Evolutionary conservation across 2,113 vertebrate genomes (phyloP).

Genomic region (Girardinichthys multiradiatus): DNA sequence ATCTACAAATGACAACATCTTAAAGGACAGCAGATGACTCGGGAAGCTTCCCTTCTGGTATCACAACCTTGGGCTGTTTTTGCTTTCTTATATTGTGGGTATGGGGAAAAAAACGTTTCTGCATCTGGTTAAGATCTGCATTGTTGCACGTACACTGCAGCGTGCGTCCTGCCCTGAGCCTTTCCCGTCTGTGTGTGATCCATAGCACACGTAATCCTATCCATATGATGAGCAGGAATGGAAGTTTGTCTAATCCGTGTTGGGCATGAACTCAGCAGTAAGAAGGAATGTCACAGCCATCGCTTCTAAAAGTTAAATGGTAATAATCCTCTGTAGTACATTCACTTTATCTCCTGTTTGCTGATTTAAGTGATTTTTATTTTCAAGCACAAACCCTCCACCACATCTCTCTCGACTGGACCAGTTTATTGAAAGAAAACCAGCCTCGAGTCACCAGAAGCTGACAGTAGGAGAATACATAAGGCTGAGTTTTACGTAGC

Average conservation of each 20-base stretch:
- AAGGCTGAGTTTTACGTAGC: constrained; percentile 10
- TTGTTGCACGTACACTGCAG: neutral
- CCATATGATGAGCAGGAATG: constrained; percentile 70
- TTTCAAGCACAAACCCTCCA: neutral
- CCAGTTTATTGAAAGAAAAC: constrained; percentile 30
- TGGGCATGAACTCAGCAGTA: constrained; percentile 60
- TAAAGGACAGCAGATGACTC: constrained; percentile 79
- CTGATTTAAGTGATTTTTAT: constrained; percentile 1
- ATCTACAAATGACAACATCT: constrained; percentile 81
- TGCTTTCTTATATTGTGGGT: constrained; percentile 64
- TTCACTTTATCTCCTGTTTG: neutral
- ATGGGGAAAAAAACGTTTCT: constrained; percentile 21
- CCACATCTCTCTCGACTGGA: constrained; percentile 2
- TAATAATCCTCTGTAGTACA: constrained; percentile 36
- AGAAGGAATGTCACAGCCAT: constrained; percentile 63
- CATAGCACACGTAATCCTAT: constrained; percentile 69
- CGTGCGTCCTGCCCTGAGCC: constrained; percentile 34
- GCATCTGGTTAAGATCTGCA: constrained; percentile 37
- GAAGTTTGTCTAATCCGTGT: constrained; percentile 61
- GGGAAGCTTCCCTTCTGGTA: constrained; percentile 80
- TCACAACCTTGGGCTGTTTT: constrained; percentile 81
- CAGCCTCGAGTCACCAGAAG: neutral
- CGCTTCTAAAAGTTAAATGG: constrained; percentile 56
- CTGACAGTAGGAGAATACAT: neutral
- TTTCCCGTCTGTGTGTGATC: constrained; percentile 45